Conservation (phyloP, 2,797 vertebrate species). For the Pempheris klunzingeri region DNA sequence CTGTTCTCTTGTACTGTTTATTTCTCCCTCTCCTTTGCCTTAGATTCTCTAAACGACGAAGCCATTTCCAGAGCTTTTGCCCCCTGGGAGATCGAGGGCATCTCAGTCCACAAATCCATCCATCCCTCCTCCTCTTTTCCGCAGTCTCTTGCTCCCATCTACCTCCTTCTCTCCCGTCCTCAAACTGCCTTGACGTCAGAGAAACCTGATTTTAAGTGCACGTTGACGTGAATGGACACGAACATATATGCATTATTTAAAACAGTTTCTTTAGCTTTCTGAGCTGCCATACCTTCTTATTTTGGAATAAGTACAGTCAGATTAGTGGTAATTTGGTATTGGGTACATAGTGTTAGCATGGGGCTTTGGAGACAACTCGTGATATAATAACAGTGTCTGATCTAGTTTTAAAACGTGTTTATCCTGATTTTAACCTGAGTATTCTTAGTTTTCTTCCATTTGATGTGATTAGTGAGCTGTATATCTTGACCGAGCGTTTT, state of each 20-base stretch:
- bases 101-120: constrained; percentile 69
- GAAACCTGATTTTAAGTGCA: constrained; percentile 41
- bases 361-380: background rate
- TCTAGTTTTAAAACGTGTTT: constrained; percentile 4
- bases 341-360: background rate
- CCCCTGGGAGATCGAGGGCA: constrained; percentile 76
- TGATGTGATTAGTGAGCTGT: background rate
- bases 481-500: background rate
- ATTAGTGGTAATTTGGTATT: background rate
- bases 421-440: background rate
- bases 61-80: constrained; percentile 77
- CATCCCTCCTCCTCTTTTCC: constrained; percentile 40
- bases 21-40: constrained; percentile 58
- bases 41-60: constrained; percentile 71
- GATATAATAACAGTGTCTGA: background rate
- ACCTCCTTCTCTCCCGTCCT: constrained; percentile 27
- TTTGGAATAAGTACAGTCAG: background rate
- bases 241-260: constrained; percentile 35
- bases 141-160: constrained; percentile 30
- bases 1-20: constrained; percentile 53
- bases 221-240: constrained; percentile 34
- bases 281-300: background rate
- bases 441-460: background rate
- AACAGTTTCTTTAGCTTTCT: background rate
- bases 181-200: constrained; percentile 48